phyloP scores from a whole-genome alignment of 2,797 vertebrate genomes.

The Molothrus ater region DNA sequence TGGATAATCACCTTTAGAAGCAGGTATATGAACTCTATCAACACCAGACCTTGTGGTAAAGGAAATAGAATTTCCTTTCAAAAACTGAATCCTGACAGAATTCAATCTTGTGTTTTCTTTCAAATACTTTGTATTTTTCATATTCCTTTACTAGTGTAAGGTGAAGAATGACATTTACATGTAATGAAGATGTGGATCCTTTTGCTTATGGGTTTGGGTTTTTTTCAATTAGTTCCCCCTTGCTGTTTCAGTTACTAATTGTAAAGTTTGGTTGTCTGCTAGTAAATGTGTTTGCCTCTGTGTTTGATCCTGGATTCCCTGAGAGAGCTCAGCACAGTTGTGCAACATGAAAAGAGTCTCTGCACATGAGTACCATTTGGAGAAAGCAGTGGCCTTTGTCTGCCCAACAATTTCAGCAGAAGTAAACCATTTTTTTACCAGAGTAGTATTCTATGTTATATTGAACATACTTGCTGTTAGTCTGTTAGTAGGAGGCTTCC shows the following conservation, averaged over 20 bases:
- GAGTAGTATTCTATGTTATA: not conserved
- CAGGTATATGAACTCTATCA: not conserved
- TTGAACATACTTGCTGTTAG: not conserved
- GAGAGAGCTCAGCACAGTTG: not conserved
- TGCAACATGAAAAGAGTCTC: not conserved
- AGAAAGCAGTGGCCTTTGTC: not conserved
- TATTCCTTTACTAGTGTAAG: not conserved
- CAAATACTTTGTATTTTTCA: not conserved
- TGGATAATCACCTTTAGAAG: not conserved
- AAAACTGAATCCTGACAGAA: not conserved
- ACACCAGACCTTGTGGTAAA: not conserved
- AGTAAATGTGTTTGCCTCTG: not conserved
- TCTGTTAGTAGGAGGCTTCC: not conserved
- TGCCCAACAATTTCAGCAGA: not conserved
- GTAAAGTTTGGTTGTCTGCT: not conserved
- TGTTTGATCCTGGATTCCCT: not conserved
- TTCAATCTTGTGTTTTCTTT: not conserved
- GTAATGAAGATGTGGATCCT: not conserved
- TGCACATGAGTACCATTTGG: fast-evolving
- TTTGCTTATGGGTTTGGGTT: not conserved
- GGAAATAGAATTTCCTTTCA: not conserved
- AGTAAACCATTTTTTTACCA: not conserved
- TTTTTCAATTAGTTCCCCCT: not conserved
- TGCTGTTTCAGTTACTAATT: not conserved
- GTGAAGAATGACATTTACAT: not conserved